Conservation (phyloP, 2,888 invertebrate species). For the Habrosyne pyritoides region DNA sequence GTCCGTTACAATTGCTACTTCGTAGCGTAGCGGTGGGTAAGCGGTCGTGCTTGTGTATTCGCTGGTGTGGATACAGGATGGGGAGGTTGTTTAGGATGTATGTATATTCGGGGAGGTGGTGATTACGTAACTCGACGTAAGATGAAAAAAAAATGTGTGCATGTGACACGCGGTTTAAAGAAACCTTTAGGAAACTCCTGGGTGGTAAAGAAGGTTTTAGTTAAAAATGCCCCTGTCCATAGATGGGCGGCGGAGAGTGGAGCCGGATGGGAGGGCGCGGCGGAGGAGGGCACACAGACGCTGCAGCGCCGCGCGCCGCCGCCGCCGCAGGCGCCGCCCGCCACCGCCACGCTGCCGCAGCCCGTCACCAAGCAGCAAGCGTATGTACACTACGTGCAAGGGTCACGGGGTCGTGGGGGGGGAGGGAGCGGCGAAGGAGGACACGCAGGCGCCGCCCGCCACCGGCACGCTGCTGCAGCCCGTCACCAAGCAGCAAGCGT, state of each 20-base stretch:
- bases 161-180: too few species aligned
- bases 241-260: constrained; percentile 64
- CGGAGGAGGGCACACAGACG: constrained; percentile 67
- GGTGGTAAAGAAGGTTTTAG: too few species aligned
- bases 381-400: constrained; percentile 10
- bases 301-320: constrained; percentile 72
- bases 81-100: too few species aligned
- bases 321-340: constrained; percentile 59
- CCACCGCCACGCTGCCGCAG: constrained; percentile 70
- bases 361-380: constrained; percentile 63
- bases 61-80: too few species aligned
- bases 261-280: constrained; percentile 46
- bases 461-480: constrained; percentile 72
- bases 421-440: constrained; percentile 45
- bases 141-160: too few species aligned
- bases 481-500: constrained; percentile 56
- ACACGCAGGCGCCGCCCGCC: constrained; percentile 63
- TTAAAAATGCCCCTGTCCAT: not conserved
- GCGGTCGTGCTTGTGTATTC: too few species aligned
- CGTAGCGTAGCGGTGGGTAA: too few species aligned
- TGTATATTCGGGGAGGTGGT: not conserved
- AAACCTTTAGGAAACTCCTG: too few species aligned
- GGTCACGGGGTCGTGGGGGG: too few species aligned
- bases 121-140: too few species aligned
- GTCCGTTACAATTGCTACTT: too few species aligned